Percentiles rank a stretch among this genome's conserved stretches.
phyloP scores from a whole-genome alignment of 2,113 vertebrate genomes.

The Himantopus leucocephalus region DNA sequence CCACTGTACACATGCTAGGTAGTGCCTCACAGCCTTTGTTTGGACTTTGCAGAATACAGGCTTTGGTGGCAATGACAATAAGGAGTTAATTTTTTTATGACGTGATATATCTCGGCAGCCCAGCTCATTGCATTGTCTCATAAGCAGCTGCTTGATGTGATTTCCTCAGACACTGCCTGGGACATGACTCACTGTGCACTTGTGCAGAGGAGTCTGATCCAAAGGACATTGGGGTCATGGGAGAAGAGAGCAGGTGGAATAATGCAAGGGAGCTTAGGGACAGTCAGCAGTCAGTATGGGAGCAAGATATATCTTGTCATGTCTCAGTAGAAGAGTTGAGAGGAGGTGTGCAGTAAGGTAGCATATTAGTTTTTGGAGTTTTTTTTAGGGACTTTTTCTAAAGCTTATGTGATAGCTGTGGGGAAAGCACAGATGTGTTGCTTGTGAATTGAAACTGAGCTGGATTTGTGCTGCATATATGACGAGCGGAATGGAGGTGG shows the following conservation, averaged over 20 bases:
- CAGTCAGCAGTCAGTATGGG: neutral
- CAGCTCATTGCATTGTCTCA: neutral
- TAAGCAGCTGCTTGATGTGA: neutral
- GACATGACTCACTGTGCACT: neutral
- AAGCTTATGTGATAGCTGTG: neutral
- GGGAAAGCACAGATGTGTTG: neutral
- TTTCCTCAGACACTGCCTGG: neutral
- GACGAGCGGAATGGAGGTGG: neutral
- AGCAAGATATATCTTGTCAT: neutral
- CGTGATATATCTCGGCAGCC: neutral
- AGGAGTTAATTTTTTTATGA: neutral
- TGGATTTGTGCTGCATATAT: neutral
- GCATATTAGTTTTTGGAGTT: neutral
- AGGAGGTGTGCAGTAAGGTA: neutral
- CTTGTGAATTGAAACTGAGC: neutral
- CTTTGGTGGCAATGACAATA: neutral
- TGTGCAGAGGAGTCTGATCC: neutral
- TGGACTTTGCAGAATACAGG: neutral
- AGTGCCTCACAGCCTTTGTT: neutral
- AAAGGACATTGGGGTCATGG: neutral
- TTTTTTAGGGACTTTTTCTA: neutral
- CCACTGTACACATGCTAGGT: accelerated
- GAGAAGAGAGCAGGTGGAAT: neutral
- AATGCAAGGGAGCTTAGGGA: neutral
- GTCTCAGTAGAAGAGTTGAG: neutral